Percentiles rank a stretch among this genome's conserved stretches.
These are phyloP conservation scores for Amphiprion ocellaris DNA, from an alignment of 2,113 vertebrate species.

Conservation along the genomic window DNA sequence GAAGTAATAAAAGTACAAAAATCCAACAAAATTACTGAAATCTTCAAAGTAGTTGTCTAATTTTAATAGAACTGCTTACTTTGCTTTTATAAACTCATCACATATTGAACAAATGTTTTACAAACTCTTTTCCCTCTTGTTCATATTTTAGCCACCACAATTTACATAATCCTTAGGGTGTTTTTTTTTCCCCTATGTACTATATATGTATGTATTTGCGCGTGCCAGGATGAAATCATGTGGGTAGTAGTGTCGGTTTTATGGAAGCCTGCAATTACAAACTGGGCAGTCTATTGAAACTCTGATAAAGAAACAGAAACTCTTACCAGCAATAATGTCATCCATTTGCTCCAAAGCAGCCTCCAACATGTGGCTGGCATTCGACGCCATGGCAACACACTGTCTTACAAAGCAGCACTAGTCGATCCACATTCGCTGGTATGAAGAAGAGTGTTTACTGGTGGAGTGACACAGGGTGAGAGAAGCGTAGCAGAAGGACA, in stretches of 20 bases:
- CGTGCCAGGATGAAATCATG: constrained; percentile 5
- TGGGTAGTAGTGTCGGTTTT: constrained; percentile 20
- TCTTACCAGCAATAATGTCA: constrained; percentile 92
- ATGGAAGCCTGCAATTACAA: constrained; percentile 54
- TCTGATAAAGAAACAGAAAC: constrained; percentile 48
- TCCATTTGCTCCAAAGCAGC: constrained; percentile 95
- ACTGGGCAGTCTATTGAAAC: constrained; percentile 26
- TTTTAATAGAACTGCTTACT: background rate
- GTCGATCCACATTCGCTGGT: constrained; percentile 19
- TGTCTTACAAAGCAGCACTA: constrained; percentile 21
- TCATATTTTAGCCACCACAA: background rate
- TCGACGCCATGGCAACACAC: constrained; percentile 86
- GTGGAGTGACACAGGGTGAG: constrained; percentile 20
- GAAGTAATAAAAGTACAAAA: constrained; percentile 1
- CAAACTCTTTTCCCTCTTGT: background rate
- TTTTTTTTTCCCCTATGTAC: background rate
- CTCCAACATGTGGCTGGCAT: constrained; percentile 90
- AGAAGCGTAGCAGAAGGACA: constrained; percentile 30
- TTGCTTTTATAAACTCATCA: background rate
- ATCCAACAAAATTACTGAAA: background rate
- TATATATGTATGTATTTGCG: background rate
- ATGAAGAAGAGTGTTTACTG: constrained; percentile 14
- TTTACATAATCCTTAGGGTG: background rate
- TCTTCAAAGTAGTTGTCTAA: background rate
- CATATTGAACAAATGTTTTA: background rate